phyloP scores from a whole-genome alignment of 2,113 vertebrate species.

The Ophthalmolycus amberensis region DNA sequence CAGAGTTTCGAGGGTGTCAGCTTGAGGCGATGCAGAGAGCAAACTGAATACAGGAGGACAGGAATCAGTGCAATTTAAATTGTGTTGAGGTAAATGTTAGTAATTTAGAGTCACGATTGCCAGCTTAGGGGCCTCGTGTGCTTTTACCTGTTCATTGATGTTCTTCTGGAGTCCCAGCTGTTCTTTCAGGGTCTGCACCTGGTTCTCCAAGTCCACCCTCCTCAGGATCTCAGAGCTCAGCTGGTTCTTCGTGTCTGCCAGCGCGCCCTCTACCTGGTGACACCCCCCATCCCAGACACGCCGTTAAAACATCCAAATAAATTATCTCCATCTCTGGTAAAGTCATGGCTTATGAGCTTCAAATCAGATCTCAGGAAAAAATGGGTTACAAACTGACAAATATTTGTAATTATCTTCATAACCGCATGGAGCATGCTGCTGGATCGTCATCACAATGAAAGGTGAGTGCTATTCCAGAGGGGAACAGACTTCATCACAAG shows the following conservation, averaged over 20 bases:
- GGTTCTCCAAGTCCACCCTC: slow-evolving; percentile 86
- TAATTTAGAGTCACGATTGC: neutral
- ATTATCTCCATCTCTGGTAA: neutral
- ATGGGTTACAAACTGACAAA: no score
- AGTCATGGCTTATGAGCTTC: neutral
- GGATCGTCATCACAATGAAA: neutral
- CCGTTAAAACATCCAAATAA: neutral
- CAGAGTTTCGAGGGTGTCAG: neutral
- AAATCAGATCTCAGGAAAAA: neutral
- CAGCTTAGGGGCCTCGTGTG: neutral
- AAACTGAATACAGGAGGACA: neutral
- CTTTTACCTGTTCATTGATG: slow-evolving; percentile 83
- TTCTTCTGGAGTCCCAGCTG: slow-evolving; percentile 85
- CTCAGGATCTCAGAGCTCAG: slow-evolving; percentile 84
- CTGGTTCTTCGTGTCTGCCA: slow-evolving; percentile 82
- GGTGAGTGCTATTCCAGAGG: neutral
- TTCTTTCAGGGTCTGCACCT: slow-evolving; percentile 85
- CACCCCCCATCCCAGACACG: neutral
- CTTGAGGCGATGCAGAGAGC: neutral
- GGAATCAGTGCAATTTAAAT: neutral
- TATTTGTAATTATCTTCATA: no score
- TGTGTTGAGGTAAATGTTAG: neutral
- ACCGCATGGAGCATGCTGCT: no score
- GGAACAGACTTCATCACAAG: neutral
- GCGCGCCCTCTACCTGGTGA: slow-evolving; percentile 70